These are phyloP conservation scores for Ectemnius continuus DNA, from an alignment of 2,888 invertebrate genomes.

Conservation along the genomic window DNA sequence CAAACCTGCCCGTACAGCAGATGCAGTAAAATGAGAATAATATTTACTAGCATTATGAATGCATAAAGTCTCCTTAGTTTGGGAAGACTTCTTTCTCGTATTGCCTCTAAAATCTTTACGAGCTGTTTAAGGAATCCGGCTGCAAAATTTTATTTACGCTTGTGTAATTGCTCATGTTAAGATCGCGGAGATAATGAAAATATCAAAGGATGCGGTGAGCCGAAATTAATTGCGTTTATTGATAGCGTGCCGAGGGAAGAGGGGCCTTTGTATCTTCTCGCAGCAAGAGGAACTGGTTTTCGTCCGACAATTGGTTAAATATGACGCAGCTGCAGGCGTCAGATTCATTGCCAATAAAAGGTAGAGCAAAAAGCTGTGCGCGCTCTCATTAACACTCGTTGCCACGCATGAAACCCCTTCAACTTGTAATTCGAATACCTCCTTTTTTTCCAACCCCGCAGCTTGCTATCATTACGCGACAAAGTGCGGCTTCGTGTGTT, in stretches of 20 bases:
- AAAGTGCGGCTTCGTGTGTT: conserved; percentile 9
- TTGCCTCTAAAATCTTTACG: too few relatives aligned
- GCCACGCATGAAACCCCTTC: conserved; percentile 18
- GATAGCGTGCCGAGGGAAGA: conserved; percentile 6
- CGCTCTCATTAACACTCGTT: conserved; percentile 41
- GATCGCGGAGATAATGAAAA: conserved; percentile 3
- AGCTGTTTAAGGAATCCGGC: too few relatives aligned
- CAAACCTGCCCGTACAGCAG: not conserved
- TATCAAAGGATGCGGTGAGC: not conserved
- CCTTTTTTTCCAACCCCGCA: conserved; percentile 6
- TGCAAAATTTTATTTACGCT: too few relatives aligned
- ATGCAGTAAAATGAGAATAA: too few relatives aligned
- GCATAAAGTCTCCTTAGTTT: too few relatives aligned
- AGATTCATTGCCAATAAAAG: conserved; percentile 51
- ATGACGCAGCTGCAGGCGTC: conserved; percentile 43
- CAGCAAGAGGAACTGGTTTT: conserved; percentile 45
- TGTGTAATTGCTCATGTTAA: too few relatives aligned
- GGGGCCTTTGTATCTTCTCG: conserved; percentile 20
- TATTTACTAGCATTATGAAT: too few relatives aligned
- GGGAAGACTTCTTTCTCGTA: too few relatives aligned
- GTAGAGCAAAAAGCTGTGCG: conserved; percentile 36
- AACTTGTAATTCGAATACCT: conserved; percentile 10
- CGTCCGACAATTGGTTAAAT: conserved; percentile 47
- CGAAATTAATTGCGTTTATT: conserved; percentile 29
- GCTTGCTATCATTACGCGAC: not conserved